phyloP scores from a whole-genome alignment of 2,113 vertebrate species.

The Neolamprologus brichardi region DNA sequence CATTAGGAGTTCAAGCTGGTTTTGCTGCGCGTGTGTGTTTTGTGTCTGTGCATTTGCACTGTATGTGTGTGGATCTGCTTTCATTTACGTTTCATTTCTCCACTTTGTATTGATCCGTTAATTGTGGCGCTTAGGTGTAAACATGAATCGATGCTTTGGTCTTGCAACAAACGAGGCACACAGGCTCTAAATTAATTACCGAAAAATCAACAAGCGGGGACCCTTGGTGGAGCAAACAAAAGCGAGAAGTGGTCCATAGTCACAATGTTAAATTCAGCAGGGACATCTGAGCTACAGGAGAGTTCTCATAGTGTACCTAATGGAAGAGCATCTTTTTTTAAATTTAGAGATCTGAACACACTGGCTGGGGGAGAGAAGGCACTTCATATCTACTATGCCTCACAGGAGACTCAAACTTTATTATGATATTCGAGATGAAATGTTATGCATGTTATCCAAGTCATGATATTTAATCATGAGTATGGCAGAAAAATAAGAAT shows the following conservation, averaged over 20 bases:
- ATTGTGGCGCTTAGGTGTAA: conserved; percentile 61
- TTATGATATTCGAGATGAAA: not conserved
- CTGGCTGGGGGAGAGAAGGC: not conserved
- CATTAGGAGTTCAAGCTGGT: not conserved
- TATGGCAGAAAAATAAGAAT: not conserved
- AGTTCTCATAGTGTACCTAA: not conserved
- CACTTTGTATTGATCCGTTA: conserved; percentile 66
- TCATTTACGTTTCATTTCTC: conserved; percentile 34
- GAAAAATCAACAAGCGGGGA: conserved; percentile 41
- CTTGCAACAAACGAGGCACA: conserved; percentile 42
- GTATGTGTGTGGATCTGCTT: not conserved
- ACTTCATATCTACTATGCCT: not conserved
- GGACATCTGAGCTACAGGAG: conserved; percentile 2
- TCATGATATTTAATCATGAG: not conserved
- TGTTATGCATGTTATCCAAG: not conserved
- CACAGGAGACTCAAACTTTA: not conserved
- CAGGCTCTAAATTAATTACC: conserved; percentile 56
- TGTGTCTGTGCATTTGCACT: not conserved
- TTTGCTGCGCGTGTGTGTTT: not conserved
- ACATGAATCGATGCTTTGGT: conserved; percentile 60
- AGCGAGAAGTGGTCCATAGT: conserved; percentile 6
- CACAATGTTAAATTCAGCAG: not conserved
- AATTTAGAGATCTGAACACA: not conserved
- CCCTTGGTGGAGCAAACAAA: conserved; percentile 16
- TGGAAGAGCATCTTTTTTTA: conserved; percentile 11